Base-by-base conservation (phyloP, 1,140 invertebrate genomes). In the Diachasma alloeum region DNA sequence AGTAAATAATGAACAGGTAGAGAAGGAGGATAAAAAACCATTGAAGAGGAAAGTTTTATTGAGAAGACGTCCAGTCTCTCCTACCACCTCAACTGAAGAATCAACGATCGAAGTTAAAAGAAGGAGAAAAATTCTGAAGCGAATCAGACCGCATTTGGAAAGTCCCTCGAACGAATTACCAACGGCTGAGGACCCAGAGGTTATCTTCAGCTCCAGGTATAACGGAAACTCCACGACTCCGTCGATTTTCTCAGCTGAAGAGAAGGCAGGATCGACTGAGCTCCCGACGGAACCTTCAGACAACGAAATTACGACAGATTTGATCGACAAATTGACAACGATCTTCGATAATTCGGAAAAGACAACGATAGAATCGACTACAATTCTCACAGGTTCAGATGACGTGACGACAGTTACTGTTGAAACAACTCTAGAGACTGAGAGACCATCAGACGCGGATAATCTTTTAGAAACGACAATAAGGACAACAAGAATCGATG, bases 1-100 rank as follows among this genome's bases (percentile, higher is more conserved):
- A 26, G 15, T 24, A 46, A n/a, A 44, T 36, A 59, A 68, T 24
- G 48, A 6, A 44, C 2, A 59, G 10, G 0, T 17, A 13, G 42
- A 63, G 9, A 66, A 68, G 37, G 66, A 66, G 36, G 66, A 69
- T 24, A 36, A 48, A 46, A 74, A 75, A 17, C 69, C 80, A 11
- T 82, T 74, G 44, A 84, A 80, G 26, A 81, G 82, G 17, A 85
- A 84, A 53, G 71, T 87, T 5, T 15, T 87, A 0, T 11, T 84
- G 10, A 81, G 80, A 71, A 84, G 80, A 67, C 76, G 82, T 37
- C 82, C 81, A 0, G 67, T 82, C 10, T 31, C 76, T 5, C 31
- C 75, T 5, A 77, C 37, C 17, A 78, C 66, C 0, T 77, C 75
- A 0, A 71, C 68, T 0, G 68, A 72, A 0, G 36, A 26, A 2